These are phyloP conservation scores for Drosophila setosimentum DNA, from an alignment of 2,888 invertebrate species.

Conservation along the genomic window DNA sequence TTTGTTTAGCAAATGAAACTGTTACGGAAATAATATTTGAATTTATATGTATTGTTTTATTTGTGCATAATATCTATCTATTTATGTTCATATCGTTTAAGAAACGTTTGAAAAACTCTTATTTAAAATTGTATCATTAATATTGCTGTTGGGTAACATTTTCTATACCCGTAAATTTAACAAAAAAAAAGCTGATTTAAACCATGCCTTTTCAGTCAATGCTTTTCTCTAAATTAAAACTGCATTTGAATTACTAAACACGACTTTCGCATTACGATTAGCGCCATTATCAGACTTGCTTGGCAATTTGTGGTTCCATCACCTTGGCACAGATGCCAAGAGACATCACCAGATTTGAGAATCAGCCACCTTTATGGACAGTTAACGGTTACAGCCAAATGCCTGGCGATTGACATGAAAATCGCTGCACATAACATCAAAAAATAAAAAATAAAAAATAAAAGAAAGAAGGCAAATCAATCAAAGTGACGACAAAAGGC, in stretches of 20 bases:
- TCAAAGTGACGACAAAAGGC: slow-evolving; percentile 65
- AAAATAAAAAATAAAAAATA: slow-evolving; percentile 12
- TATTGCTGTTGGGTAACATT: background rate
- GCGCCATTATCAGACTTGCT: background rate
- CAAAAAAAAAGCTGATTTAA: background rate
- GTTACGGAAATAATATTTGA: background rate
- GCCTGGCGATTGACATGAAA: slow-evolving; percentile 68
- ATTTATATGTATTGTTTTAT: background rate
- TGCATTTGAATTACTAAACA: background rate
- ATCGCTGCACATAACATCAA: slow-evolving; percentile 46
- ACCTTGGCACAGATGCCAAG: background rate
- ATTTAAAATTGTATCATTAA: background rate
- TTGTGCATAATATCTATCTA: background rate
- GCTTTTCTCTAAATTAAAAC: background rate
- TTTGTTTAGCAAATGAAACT: slow-evolving; percentile 1
- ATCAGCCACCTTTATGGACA: slow-evolving; percentile 10
- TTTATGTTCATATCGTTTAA: background rate
- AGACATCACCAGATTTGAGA: background rate
- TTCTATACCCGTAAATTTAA: background rate
- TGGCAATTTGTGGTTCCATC: background rate
- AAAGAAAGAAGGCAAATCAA: slow-evolving; percentile 61
- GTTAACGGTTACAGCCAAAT: slow-evolving; percentile 13
- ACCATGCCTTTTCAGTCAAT: background rate
- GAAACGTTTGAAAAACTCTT: too few species aligned
- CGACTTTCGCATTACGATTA: background rate